Percentiles rank a stretch among this genome's conserved stretches.
These are phyloP conservation scores for Propithecus coquereli DNA, from an alignment of 2,113 vertebrate genomes.

Conservation along the genomic window DNA sequence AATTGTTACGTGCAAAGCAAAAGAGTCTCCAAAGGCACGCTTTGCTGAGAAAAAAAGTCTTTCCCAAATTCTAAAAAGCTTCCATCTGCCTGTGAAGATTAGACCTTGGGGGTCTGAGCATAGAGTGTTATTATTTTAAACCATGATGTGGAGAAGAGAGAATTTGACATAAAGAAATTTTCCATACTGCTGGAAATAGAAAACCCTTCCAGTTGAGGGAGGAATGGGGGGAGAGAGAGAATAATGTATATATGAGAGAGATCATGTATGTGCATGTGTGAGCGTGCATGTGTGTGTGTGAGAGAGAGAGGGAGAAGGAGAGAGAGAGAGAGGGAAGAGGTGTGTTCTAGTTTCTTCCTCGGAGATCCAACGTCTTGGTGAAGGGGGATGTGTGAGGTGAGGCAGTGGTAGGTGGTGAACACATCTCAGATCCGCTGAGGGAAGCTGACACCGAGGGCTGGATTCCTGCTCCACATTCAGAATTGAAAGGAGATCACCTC, in stretches of 20 bases:
- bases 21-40: background rate
- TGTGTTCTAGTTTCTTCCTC: background rate
- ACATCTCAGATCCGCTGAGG: background rate
- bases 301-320: background rate
- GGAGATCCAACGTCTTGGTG: background rate
- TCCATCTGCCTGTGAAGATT: background rate
- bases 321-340: background rate
- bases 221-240: background rate
- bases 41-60: background rate
- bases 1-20: background rate
- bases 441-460: rapidly evolving
- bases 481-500: background rate
- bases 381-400: background rate
- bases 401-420: background rate
- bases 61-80: background rate
- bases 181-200: background rate
- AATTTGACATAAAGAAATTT: background rate
- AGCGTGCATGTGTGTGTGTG: background rate
- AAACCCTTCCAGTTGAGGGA: background rate
- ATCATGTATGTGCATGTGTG: background rate
- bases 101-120: background rate
- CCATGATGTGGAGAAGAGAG: background rate
- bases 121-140: background rate
- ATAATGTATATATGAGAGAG: background rate
- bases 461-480: background rate